Conservation (phyloP, 2,797 vertebrate species). For the Echiichthys vipera region DNA sequence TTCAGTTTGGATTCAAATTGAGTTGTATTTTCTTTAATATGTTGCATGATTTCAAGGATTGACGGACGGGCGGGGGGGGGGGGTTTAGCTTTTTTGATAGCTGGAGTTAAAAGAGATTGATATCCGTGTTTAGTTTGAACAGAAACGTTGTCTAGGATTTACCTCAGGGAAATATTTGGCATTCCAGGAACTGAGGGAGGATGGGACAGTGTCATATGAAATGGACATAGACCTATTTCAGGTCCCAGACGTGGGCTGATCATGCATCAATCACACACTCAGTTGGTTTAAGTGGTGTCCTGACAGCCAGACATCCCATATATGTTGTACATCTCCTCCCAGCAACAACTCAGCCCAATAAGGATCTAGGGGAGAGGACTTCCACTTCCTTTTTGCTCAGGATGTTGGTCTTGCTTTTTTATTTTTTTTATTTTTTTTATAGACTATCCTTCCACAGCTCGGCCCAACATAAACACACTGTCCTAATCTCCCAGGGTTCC, state of each 20-base stretch:
- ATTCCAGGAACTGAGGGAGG: conserved; percentile 64
- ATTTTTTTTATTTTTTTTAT: too few relatives aligned
- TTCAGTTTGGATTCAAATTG: conserved; percentile 10
- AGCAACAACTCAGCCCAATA: conserved; percentile 38
- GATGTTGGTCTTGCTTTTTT: conserved; percentile 23
- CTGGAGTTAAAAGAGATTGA: not conserved
- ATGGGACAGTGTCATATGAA: conserved; percentile 51
- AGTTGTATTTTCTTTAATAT: conserved; percentile 24
- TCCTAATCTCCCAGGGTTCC: conserved; percentile 26
- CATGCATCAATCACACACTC: conserved; percentile 60
- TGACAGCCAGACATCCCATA: conserved; percentile 59
- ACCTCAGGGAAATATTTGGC: conserved; percentile 44
- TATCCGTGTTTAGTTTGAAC: conserved; percentile 1
- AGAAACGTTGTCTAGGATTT: not conserved
- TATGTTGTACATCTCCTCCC: conserved; percentile 54
- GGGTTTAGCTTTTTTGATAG: not conserved
- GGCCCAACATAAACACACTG: conserved; percentile 38
- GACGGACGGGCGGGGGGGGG: too few relatives aligned
- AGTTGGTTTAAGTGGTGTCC: conserved; percentile 31
- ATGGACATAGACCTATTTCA: conserved; percentile 58
- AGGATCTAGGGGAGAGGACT: conserved; percentile 25
- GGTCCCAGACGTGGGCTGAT: conserved; percentile 34
- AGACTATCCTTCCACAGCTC: conserved; percentile 14
- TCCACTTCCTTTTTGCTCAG: conserved; percentile 10
- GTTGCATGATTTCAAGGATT: conserved; percentile 7